Base-by-base conservation (phyloP, 2,888 invertebrate genomes). In the Leistus spinibarbis region DNA sequence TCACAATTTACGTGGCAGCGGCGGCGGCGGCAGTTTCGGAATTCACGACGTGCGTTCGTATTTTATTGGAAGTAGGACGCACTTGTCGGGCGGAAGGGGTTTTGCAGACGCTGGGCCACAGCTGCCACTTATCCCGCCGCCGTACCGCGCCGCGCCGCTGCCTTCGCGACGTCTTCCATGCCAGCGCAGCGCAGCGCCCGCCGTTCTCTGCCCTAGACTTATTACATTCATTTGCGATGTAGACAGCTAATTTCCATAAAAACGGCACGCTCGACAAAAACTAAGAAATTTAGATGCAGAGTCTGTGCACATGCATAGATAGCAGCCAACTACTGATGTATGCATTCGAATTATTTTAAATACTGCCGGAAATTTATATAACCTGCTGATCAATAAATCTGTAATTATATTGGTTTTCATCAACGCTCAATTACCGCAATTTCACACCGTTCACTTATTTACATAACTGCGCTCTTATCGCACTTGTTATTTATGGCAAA, bases 241-340 rank as follows among this genome's bases (percentile, higher is more conserved):
- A 79, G 80, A 81, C 80, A 80, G 79, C 79, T 80, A 80, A 80
- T 80, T 80, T 80, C 79, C 79, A 80, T 81, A 80, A 80, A 80
- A 76, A 77, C 75, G 69, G 67, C 67, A 67, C 73, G 62, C 67
- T 54, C 67, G 73, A 67, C 73, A 73, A 73, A 73, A 73, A 73
- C 73, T 73, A 73, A 73, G 73, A 73, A 73, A 73, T 73, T 73
- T 73, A 73, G 73, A 66, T 73, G 73, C 73, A 66, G 62, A 67
- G 73, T 60, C 73, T 67, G n/a, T n/a, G 67, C 73, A 73, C 73
- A 73, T 73, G 73, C 73, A 73, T 73, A 73, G 73, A 73, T 73
- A 73, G 67, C 67, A 73, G 66, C 73, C 60, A 24, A 17, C 19
- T 20, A 24, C 63, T 62, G 73, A 66, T 62, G 20, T 67, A 73